Conservation (phyloP, 2,113 vertebrate species). For the Hippocampus mohnikei region DNA sequence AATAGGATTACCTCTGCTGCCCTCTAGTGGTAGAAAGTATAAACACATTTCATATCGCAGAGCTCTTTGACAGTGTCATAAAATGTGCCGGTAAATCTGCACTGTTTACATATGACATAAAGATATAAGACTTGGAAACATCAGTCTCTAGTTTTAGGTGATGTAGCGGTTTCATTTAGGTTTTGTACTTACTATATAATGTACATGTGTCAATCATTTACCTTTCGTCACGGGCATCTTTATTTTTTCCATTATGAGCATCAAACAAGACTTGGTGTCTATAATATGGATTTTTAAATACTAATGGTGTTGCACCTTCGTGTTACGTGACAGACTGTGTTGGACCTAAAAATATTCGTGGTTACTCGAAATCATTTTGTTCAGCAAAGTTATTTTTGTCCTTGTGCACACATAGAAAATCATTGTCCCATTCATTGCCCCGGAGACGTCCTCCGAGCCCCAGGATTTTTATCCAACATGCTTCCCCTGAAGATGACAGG, state of each 20-base stretch:
- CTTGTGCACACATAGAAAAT: conserved; percentile 63
- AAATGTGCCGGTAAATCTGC: no score
- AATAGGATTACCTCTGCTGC: not conserved
- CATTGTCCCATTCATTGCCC: conserved; percentile 86
- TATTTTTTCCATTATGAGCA: not conserved
- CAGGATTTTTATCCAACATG: conserved; percentile 98
- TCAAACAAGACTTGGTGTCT: not conserved
- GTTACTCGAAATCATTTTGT: not conserved
- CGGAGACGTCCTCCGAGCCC: conserved; percentile 93
- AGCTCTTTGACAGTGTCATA: no score
- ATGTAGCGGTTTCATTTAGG: not conserved
- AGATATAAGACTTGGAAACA: no score
- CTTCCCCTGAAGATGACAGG: conserved; percentile 97
- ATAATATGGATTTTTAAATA: not conserved
- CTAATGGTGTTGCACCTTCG: not conserved
- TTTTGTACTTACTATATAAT: not conserved
- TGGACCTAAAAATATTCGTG: not conserved
- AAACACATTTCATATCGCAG: no score
- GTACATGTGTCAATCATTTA: not conserved
- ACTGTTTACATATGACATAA: no score
- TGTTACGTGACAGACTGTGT: not conserved
- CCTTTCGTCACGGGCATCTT: not conserved
- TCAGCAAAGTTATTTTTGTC: conserved; percentile 19
- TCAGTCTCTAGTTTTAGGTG: no score
- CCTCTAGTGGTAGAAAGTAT: not conserved